These are phyloP conservation scores for Bos indicus DNA, from an alignment of 2,113 vertebrate genomes.

Conservation along the genomic window DNA sequence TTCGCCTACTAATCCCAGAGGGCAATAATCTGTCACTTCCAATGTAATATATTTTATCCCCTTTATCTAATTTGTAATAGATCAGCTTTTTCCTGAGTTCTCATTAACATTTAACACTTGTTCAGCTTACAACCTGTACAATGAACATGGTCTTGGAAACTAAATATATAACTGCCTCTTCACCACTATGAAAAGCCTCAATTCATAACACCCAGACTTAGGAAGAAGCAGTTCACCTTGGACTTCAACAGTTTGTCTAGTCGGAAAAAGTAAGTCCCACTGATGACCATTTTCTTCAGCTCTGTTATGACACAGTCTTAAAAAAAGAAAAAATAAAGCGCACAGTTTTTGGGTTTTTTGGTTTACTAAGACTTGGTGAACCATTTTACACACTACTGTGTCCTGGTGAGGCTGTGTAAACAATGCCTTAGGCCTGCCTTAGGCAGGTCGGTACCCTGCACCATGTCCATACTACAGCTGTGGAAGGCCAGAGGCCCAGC, in stretches of 20 bases:
- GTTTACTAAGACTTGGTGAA: not conserved
- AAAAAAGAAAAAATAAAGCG: not conserved
- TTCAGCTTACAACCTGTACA: not conserved
- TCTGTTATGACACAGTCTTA: not conserved
- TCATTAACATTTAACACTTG: not conserved
- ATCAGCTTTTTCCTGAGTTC: not conserved
- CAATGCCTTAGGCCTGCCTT: fast-evolving
- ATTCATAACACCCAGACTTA: not conserved
- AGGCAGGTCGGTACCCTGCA: not conserved
- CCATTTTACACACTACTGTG: not conserved
- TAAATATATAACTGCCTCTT: not conserved
- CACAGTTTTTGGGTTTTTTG: not conserved
- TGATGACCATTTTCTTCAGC: not conserved
- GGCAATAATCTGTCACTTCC: not conserved
- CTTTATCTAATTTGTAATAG: not conserved
- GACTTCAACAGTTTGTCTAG: not conserved
- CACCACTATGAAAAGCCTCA: not conserved
- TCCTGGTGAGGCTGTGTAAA: not conserved
- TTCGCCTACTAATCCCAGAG: not conserved
- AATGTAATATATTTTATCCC: not conserved
- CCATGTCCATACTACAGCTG: fast-evolving
- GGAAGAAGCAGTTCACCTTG: no score
- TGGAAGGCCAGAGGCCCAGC: fast-evolving
- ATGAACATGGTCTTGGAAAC: not conserved
- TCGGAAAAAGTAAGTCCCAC: not conserved